Evolutionary conservation across 2,113 vertebrate species (phyloP).

Genomic region (Poecile atricapillus): DNA sequence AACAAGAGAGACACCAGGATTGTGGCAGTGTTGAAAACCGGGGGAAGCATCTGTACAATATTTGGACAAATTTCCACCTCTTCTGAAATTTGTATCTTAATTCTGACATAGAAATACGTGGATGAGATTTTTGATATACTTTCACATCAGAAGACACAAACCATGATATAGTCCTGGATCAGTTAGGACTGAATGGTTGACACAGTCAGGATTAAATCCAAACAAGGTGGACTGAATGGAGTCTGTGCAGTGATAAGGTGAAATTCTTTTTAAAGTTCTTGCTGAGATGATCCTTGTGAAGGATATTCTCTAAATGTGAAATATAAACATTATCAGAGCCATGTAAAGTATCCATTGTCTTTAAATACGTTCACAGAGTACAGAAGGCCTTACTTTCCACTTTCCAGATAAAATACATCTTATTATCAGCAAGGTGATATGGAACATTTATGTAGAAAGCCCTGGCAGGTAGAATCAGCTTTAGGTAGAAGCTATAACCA

Average conservation of each 20-base stretch:
- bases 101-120: not conserved
- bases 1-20: not conserved
- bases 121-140: not conserved
- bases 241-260: not conserved
- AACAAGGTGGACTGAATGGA: not conserved
- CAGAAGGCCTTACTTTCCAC: not conserved
- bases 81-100: not conserved
- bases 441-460: not conserved
- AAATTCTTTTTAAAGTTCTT: not conserved
- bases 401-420: not conserved
- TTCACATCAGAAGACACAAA: not conserved
- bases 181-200: not conserved
- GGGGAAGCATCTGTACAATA: not conserved
- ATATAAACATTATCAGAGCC: not conserved
- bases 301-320: not conserved
- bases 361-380: not conserved
- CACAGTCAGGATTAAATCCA: not conserved
- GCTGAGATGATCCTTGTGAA: not conserved
- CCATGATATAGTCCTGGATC: not conserved
- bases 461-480: not conserved
- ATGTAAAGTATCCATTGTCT: not conserved
- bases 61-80: not conserved
- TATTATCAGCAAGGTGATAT: not conserved
- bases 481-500: not conserved
- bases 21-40: not conserved